Conservation (phyloP, 2,113 vertebrate genomes). For the Euleptes europaea region DNA sequence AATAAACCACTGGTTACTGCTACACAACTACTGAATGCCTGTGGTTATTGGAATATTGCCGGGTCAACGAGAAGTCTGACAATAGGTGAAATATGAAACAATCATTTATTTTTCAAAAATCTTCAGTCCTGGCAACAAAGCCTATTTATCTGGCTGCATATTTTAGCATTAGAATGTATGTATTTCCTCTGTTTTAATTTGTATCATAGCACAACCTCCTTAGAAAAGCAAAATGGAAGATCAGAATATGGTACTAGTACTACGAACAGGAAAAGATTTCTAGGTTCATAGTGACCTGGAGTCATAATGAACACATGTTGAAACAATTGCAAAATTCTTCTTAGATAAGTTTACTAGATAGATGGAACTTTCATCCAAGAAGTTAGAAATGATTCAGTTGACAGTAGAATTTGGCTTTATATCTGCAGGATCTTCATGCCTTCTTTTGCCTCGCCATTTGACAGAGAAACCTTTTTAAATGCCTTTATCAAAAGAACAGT, state of each 20-base stretch:
- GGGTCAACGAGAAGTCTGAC: no score
- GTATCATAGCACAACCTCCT: background rate
- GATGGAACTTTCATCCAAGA: slow-evolving; percentile 10
- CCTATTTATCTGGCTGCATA: background rate
- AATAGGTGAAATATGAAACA: background rate
- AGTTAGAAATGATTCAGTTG: slow-evolving; percentile 23
- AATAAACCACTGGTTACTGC: no score
- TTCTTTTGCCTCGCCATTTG: slow-evolving; percentile 5
- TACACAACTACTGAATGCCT: no score
- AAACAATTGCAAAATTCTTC: slow-evolving; percentile 38
- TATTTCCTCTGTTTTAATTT: background rate
- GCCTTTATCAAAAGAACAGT: slow-evolving; percentile 9
- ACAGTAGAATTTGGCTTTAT: slow-evolving; percentile 24
- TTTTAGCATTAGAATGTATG: background rate
- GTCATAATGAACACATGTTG: slow-evolving; percentile 25
- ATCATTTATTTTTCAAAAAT: background rate
- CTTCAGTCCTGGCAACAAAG: background rate
- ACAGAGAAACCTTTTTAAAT: slow-evolving; percentile 25
- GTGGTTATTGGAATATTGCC: no score
- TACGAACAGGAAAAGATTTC: background rate
- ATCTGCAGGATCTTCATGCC: slow-evolving; percentile 9
- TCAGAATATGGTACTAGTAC: slow-evolving; percentile 4
- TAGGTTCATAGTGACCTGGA: slow-evolving; percentile 18
- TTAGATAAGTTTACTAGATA: slow-evolving; percentile 27
- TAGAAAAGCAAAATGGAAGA: slow-evolving; percentile 13